Conservation (phyloP, 2,888 invertebrate species). For the Uloborus plumipes region DNA sequence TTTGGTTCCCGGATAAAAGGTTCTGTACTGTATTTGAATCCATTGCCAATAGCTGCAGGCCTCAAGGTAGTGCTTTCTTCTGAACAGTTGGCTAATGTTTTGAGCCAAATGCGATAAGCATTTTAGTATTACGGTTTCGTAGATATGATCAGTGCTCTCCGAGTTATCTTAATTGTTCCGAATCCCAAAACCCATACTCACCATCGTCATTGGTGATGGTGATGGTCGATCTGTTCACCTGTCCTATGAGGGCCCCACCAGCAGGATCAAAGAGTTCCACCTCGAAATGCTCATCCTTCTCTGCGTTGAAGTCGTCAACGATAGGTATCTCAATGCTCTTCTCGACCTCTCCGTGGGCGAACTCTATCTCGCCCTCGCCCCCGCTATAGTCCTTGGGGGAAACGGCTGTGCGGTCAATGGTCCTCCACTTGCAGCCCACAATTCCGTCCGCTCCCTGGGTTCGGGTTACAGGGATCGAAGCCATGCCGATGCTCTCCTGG, state of each 20-base stretch:
- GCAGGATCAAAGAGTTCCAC: conserved; percentile 73
- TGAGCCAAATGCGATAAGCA: too few species aligned
- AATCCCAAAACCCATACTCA: conserved; percentile 60
- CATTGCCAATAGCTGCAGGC: too few species aligned
- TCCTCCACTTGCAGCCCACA: conserved; percentile 74
- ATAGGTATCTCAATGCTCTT: conserved; percentile 75
- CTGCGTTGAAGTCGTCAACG: conserved; percentile 75
- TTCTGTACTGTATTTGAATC: too few species aligned
- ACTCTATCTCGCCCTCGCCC: conserved; percentile 73
- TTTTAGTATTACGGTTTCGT: too few species aligned
- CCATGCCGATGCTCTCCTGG: conserved; percentile 75
- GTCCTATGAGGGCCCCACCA: conserved; percentile 74
- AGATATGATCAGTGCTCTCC: too few species aligned
- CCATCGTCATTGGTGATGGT: conserved; percentile 76
- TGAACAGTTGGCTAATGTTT: too few species aligned
- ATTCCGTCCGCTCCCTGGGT: conserved; percentile 75
- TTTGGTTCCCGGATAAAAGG: too few species aligned
- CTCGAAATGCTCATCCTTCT: conserved; percentile 77
- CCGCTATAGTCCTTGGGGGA: conserved; percentile 75
- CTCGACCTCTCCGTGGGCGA: conserved; percentile 73
- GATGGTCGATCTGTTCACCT: conserved; percentile 73
- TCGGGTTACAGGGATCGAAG: conserved; percentile 73
- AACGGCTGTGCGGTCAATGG: conserved; percentile 75
- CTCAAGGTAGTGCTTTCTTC: too few species aligned
- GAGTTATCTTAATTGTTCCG: too few species aligned